Conservation (phyloP, 2,888 invertebrate genomes). For the Cryptocheilus praepositus region DNA sequence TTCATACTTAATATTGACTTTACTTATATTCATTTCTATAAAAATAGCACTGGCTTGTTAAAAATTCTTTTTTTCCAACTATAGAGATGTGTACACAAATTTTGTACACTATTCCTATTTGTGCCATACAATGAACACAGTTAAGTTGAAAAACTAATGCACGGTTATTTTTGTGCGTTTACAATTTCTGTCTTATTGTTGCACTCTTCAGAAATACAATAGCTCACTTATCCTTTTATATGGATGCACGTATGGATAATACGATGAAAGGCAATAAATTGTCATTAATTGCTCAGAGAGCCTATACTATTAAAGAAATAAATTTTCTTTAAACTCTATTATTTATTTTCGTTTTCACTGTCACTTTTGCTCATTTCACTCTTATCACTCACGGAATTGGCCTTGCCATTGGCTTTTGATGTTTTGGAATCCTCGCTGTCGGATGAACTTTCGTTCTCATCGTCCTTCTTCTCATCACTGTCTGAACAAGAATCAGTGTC, state of each 20-base stretch:
- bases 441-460: constrained; percentile 59
- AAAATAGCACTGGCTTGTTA: too few relatives aligned
- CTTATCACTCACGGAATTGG: constrained; percentile 56
- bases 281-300: background rate
- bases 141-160: too few relatives aligned
- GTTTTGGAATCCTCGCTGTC: constrained; percentile 57
- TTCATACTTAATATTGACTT: too few relatives aligned
- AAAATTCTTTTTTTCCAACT: too few relatives aligned
- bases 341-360: constrained; percentile 53
- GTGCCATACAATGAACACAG: too few relatives aligned
- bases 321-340: too few relatives aligned
- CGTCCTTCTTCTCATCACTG: constrained; percentile 52
- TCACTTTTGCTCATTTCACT: constrained; percentile 66
- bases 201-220: background rate
- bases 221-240: background rate
- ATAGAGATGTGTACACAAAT: too few relatives aligned
- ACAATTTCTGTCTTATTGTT: too few relatives aligned
- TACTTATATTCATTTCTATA: too few relatives aligned
- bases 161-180: too few relatives aligned
- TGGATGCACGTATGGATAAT: background rate
- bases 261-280: background rate
- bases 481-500: constrained; percentile 59
- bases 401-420: constrained; percentile 64
- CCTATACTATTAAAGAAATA: constrained; percentile 4
- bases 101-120: too few relatives aligned